Evolutionary conservation across 2,888 invertebrate genomes (phyloP).

Genomic region (Oscheius sp.): DNA sequence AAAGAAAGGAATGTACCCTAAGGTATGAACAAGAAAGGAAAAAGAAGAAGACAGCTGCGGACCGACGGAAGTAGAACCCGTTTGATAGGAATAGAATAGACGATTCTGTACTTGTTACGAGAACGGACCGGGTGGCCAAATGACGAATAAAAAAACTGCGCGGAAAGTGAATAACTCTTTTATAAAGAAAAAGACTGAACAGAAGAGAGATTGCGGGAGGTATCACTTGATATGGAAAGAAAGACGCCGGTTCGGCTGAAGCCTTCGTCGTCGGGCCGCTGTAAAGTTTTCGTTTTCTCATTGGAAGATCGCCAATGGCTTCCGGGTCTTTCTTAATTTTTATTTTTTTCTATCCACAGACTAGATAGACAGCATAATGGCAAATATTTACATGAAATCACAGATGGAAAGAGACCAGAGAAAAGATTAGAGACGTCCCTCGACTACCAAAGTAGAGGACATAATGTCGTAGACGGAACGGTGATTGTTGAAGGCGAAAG

Average conservation of each 20-base stretch:
- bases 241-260: not conserved
- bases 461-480: slow-evolving; percentile 65
- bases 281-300: slow-evolving; percentile 11
- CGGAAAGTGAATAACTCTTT: not conserved
- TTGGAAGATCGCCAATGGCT: slow-evolving; percentile 15
- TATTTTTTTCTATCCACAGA: slow-evolving; percentile 11
- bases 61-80: slow-evolving; percentile 25
- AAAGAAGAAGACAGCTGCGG: slow-evolving; percentile 11
- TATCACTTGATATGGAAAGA: not conserved
- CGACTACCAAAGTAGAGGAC: slow-evolving; percentile 62
- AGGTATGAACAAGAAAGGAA: not conserved
- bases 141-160: not conserved
- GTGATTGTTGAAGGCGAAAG: slow-evolving; percentile 60
- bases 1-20: not conserved
- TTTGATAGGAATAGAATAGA: slow-evolving; percentile 12
- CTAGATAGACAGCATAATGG: too few species aligned
- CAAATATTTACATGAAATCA: too few species aligned
- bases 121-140: not conserved
- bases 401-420: not conserved
- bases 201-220: not conserved
- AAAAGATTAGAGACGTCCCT: slow-evolving; percentile 6
- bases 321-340: too few species aligned
- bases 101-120: slow-evolving; percentile 12
- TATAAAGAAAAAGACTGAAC: not conserved
- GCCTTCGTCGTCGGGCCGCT: not conserved